Percentiles rank a stretch among this genome's conserved stretches.
phyloP scores from a whole-genome alignment of 2,113 vertebrate species.

The Arizona elegans region DNA sequence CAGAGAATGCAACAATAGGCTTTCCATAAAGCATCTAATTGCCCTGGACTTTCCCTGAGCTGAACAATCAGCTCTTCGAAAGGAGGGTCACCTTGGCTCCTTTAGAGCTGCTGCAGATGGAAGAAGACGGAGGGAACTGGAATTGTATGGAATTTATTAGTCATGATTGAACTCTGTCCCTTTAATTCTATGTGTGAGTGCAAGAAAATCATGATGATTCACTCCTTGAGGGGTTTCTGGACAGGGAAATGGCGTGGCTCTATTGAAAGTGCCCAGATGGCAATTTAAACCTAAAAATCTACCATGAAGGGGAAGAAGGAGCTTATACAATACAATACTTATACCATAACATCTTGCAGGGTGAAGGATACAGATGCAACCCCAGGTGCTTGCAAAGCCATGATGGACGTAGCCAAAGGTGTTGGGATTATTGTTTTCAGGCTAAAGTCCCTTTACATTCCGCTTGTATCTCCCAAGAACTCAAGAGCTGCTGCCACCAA shows the following conservation, averaged over 20 bases:
- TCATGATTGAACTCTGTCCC: background rate
- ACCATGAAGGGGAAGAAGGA: background rate
- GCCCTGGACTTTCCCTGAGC: conserved; percentile 32
- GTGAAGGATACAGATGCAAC: background rate
- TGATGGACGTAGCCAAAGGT: background rate
- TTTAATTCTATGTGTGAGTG: background rate
- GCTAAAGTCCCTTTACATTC: conserved; percentile 1
- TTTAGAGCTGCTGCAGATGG: conserved; percentile 39
- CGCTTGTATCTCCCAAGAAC: conserved; percentile 37
- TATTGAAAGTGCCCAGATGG: conserved; percentile 35
- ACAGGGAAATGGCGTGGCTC: background rate
- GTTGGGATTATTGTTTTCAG: background rate
- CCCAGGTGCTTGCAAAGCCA: background rate
- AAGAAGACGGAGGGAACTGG: conserved; percentile 57
- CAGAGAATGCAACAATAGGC: background rate
- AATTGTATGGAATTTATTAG: background rate
- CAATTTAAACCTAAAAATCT: background rate
- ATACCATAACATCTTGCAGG: background rate
- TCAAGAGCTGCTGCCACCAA: conserved; percentile 46
- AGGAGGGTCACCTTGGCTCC: conserved; percentile 40
- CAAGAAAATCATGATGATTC: background rate
- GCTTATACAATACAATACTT: background rate
- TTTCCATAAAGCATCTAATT: conserved; percentile 32
- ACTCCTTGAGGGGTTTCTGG: background rate
- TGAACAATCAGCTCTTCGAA: conserved; percentile 36